phyloP scores from a whole-genome alignment of 2,113 vertebrate genomes.

The Chauna torquata region DNA sequence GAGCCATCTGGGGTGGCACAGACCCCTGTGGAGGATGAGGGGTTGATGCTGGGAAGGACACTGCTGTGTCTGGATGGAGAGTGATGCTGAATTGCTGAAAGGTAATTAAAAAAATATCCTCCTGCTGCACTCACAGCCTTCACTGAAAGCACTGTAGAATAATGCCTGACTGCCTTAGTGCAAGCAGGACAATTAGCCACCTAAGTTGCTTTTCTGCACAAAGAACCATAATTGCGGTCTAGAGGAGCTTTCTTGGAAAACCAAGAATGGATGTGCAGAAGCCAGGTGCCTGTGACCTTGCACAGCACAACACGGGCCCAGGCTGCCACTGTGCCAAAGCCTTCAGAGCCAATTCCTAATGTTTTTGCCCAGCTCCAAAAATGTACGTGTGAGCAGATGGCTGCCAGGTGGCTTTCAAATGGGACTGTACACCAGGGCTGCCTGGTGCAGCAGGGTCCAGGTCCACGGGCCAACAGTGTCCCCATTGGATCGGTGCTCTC shows the following conservation, averaged over 20 bases:
- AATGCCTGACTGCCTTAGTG: neutral
- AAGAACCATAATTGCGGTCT: neutral
- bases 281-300: neutral
- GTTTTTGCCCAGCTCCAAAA: neutral
- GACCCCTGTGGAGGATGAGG: neutral
- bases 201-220: neutral
- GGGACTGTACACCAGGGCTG: neutral
- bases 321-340: neutral
- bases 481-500: neutral
- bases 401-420: neutral
- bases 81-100: neutral
- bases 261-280: neutral
- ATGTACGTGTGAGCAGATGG: rapidly evolving
- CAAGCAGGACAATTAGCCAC: neutral
- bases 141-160: neutral
- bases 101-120: neutral
- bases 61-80: neutral
- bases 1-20: neutral
- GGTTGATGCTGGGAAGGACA: neutral
- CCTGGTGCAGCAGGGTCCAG: neutral
- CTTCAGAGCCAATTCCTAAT: neutral
- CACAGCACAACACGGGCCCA: neutral
- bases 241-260: neutral
- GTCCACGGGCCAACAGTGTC: neutral
- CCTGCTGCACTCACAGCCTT: neutral